Conservation (phyloP, 1,140 invertebrate genomes). For the Scaptomyza graminum region DNA sequence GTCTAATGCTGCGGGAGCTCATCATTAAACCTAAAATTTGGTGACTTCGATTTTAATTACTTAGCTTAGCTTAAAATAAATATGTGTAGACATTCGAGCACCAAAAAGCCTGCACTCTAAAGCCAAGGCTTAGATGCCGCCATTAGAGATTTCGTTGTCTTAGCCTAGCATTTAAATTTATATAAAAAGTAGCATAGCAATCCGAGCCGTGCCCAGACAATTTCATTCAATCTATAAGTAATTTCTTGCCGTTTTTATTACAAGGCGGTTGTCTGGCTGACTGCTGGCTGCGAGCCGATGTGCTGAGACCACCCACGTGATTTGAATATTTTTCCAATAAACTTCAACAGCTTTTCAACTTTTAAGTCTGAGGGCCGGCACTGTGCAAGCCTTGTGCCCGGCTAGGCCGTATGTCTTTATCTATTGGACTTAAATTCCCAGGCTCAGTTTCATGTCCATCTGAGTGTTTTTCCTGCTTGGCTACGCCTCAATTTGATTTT, state of each 20-base stretch:
- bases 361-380: slow-evolving; percentile 44
- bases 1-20: slow-evolving; percentile 33
- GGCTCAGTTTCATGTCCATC: slow-evolving; percentile 63
- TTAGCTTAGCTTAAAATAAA: slow-evolving; percentile 60
- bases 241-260: slow-evolving; percentile 77
- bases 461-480: slow-evolving; percentile 64
- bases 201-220: slow-evolving; percentile 49
- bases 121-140: slow-evolving; percentile 59
- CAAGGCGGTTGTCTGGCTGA: slow-evolving; percentile 31
- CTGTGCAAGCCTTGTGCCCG: slow-evolving; percentile 27
- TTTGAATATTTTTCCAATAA: slow-evolving; percentile 83
- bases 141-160: slow-evolving; percentile 75
- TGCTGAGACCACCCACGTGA: slow-evolving; percentile 80
- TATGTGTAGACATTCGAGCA: slow-evolving; percentile 14
- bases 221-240: slow-evolving; percentile 81
- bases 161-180: slow-evolving; percentile 76
- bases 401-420: slow-evolving; percentile 64
- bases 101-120: slow-evolving; percentile 39
- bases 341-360: slow-evolving; percentile 81
- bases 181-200: slow-evolving; percentile 60
- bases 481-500: slow-evolving; percentile 39
- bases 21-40: slow-evolving; percentile 70
- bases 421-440: slow-evolving; percentile 79
- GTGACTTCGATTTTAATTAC: slow-evolving; percentile 67
- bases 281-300: slow-evolving; percentile 36